Conservation (phyloP, 2,888 invertebrate genomes). For the Machimus atricapillus region DNA sequence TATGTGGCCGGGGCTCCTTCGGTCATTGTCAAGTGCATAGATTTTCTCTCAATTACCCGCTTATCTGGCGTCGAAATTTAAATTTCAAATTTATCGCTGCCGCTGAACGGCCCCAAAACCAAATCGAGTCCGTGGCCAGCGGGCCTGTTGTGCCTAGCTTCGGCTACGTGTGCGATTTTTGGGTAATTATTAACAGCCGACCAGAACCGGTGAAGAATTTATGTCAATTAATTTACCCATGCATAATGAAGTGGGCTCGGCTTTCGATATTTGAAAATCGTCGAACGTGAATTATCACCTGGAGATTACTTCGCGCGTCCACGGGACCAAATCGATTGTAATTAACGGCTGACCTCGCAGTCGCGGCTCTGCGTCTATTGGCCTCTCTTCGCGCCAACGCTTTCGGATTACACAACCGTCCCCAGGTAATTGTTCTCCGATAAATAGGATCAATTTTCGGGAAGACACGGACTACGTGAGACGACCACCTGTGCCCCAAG, state of each 20-base stretch:
- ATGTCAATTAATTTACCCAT: slow-evolving; percentile 30
- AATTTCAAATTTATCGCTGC: slow-evolving; percentile 12
- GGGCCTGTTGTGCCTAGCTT: background rate
- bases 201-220: background rate
- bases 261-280: background rate
- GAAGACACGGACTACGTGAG: background rate
- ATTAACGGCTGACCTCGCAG: slow-evolving; percentile 24
- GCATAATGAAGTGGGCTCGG: slow-evolving; percentile 18
- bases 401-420: background rate
- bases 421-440: background rate
- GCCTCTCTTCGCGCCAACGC: background rate
- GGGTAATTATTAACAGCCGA: slow-evolving; percentile 7
- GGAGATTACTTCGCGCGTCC: slow-evolving; percentile 7
- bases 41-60: slow-evolving; percentile 13
- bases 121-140: background rate
- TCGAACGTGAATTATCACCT: slow-evolving; percentile 27
- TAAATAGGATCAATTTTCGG: background rate
- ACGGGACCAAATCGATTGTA: slow-evolving; percentile 2
- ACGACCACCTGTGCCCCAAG: background rate
- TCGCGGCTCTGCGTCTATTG: background rate
- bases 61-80: slow-evolving; percentile 20
- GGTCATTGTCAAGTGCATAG: slow-evolving; percentile 33
- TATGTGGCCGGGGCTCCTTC: background rate
- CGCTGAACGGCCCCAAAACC: background rate
- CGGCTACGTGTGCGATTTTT: background rate